A percentile compares a stretch with the other conserved stretches of the same genome.
phyloP scores from a whole-genome alignment of 2,113 vertebrate species.

The Cheirogaleus medius region DNA sequence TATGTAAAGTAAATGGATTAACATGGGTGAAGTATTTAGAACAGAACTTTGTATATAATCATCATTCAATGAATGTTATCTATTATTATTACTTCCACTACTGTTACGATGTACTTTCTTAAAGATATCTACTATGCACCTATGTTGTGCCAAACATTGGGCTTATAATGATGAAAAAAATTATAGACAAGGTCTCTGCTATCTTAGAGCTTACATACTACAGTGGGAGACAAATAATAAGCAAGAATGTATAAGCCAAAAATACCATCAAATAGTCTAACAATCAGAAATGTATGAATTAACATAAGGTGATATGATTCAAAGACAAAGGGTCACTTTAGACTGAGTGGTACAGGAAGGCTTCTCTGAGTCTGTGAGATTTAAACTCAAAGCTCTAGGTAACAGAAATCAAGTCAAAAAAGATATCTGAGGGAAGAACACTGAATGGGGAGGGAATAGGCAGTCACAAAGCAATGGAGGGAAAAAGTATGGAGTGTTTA shows the following conservation, averaged over 20 bases:
- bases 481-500: neutral
- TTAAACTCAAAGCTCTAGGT: neutral
- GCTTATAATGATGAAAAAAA: neutral
- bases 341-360: neutral
- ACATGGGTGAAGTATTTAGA: neutral
- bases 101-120: neutral
- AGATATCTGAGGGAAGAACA: neutral
- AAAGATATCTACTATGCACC: neutral
- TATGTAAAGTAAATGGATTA: neutral
- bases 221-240: neutral
- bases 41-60: neutral
- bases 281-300: neutral
- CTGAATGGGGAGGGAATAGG: neutral
- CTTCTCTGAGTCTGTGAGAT: neutral
- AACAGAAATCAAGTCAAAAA: neutral
- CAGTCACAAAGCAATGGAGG: neutral
- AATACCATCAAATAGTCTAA: neutral
- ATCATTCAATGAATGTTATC: neutral
- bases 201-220: neutral
- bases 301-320: neutral
- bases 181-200: neutral
- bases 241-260: neutral
- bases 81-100: neutral
- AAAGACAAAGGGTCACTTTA: neutral
- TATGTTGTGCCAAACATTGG: neutral